These are phyloP conservation scores for Trichonephila clavipes DNA, from an alignment of 1,140 invertebrate species.

Conservation along the genomic window DNA sequence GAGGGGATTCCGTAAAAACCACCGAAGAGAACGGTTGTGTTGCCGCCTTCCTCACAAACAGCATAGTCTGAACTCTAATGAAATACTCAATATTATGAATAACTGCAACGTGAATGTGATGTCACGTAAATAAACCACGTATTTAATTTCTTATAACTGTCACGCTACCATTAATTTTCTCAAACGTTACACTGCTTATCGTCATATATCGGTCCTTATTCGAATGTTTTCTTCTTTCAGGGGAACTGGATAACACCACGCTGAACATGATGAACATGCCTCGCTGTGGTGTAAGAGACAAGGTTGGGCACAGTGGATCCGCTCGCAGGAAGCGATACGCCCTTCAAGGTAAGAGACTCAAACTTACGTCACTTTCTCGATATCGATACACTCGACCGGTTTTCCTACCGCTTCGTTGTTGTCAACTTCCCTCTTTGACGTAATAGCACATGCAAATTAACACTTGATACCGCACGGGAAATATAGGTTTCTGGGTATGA, in stretches of 20 bases:
- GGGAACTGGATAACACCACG: conserved; percentile 89
- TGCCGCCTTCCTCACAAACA: no score
- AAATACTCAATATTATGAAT: no score
- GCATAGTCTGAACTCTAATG: no score
- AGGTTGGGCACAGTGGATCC: conserved; percentile 78
- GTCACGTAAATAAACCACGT: no score
- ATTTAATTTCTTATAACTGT: no score
- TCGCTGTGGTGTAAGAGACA: conserved; percentile 80
- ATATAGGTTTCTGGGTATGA: not conserved
- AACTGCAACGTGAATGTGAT: no score
- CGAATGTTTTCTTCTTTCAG: conserved; percentile 82
- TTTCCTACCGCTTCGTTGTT: not conserved
- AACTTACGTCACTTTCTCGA: not conserved
- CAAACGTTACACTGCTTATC: no score
- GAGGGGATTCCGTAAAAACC: no score
- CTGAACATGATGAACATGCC: conserved; percentile 86
- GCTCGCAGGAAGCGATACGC: conserved; percentile 79
- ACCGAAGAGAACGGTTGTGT: no score
- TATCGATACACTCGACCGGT: conserved; percentile 1
- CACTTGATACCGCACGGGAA: not conserved
- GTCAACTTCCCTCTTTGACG: not conserved
- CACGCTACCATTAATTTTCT: no score
- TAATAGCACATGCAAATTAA: not conserved
- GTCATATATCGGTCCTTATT: not conserved
- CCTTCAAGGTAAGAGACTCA: conserved; percentile 78